Base-by-base conservation (phyloP, 2,113 vertebrate species). In the Erinaceus europaeus region DNA sequence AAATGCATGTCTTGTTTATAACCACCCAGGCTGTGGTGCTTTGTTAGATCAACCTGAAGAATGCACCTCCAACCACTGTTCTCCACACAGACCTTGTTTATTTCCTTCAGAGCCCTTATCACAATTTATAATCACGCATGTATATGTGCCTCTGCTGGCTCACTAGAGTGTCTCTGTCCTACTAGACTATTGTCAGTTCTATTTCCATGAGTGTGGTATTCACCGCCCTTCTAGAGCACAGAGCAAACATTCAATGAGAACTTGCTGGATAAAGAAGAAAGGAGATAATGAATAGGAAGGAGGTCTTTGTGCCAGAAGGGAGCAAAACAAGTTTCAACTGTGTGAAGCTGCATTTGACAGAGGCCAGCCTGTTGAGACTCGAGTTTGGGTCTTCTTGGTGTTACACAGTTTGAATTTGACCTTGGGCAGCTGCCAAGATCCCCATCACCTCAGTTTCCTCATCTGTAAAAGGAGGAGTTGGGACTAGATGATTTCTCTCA, bases 391-490 rank as follows among this genome's bases (percentile, higher is more conserved):
- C 38, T 68, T 42, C 6, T 10, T 9, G 20, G 20, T 1, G 42
- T 20, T 53, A 12, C 72, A 17, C 3, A 4, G 6, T 13, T 46
- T 77, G 48, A 68, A 67, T 46, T 6, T 89, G 90, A 89, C 89
- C 92, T 94, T 72, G 81, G 38, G 21, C 4, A 1, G 29, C 46
- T 32, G 77, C 68, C 80, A 27, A 40, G 25, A 52, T 10, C 17
- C 12, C 10, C 23, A 5, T 40, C 42, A n/a, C 40, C 55, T 81
- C 14, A 11, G 90, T 94, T 86, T 93, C 78, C 89, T 96, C 67
- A 73, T 79, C 92, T 91, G 71, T 82, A 85, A 93, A 94, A 87
- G 0, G 55, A 95, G 78, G 75, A 5, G 61, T 10, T 1, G 10
- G 62, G n/a, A 59, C 14, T 15, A 29, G 61, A 87, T 67, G 74